phyloP scores from a whole-genome alignment of 2,113 vertebrate genomes.

The Sinocyclocheilus grahami region DNA sequence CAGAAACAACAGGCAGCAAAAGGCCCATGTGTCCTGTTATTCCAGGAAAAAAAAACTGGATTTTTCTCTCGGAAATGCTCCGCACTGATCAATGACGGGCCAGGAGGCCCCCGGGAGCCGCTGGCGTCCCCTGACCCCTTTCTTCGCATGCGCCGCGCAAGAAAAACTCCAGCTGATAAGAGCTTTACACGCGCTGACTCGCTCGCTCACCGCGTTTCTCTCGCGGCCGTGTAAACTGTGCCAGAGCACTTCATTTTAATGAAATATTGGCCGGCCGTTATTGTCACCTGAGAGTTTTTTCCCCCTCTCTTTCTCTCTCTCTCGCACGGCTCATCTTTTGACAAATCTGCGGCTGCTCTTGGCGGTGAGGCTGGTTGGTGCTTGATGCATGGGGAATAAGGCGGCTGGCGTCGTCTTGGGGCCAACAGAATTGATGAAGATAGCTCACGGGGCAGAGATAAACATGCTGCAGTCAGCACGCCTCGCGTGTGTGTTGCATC shows the following conservation, averaged over 20 bases:
- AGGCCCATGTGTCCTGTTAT: constrained; percentile 34
- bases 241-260: constrained; percentile 91
- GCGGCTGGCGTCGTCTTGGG: constrained; percentile 77
- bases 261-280: constrained; percentile 87
- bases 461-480: constrained; percentile 82
- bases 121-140: constrained; percentile 54
- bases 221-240: constrained; percentile 76
- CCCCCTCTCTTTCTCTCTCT: constrained; percentile 18
- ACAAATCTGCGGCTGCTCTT: constrained; percentile 85
- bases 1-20: neutral
- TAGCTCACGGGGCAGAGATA: constrained; percentile 79
- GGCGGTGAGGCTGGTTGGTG: constrained; percentile 77
- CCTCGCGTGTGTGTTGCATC: constrained; percentile 54
- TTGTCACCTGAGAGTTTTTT: constrained; percentile 81
- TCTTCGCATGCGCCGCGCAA: constrained; percentile 50
- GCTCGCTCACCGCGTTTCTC: constrained; percentile 29
- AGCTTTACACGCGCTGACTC: constrained; percentile 64
- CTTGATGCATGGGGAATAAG: constrained; percentile 88
- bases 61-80: neutral
- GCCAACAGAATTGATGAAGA: constrained; percentile 90
- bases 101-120: constrained; percentile 53
- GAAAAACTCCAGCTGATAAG: constrained; percentile 70
- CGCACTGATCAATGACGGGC: constrained; percentile 50
- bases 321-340: constrained; percentile 69
- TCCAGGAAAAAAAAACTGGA: constrained; percentile 12